A percentile compares a stretch with the other conserved stretches of the same genome.
Evolutionary conservation across 2,888 invertebrate species (phyloP).

Genomic region (Tethea ocularis): DNA sequence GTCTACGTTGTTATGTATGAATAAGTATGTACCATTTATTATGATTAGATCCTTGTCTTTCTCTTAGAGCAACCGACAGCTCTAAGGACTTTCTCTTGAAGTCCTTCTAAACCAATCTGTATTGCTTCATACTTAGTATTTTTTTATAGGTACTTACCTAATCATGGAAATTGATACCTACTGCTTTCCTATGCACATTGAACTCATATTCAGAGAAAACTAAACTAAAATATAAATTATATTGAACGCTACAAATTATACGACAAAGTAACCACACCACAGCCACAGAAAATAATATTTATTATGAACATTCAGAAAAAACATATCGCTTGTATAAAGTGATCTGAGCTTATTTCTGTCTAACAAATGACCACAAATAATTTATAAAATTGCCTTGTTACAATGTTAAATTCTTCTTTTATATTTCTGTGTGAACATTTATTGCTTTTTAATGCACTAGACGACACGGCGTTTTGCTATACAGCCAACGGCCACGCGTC

Average conservation of each 20-base stretch:
- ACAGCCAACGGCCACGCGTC: conserved; percentile 59
- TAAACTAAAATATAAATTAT: too few species aligned
- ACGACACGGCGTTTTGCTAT: conserved; percentile 58
- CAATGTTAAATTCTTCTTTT: conserved; percentile 38
- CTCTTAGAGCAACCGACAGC: too few species aligned
- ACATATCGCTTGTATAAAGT: conserved; percentile 29
- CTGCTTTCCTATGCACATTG: too few species aligned
- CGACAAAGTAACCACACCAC: not conserved
- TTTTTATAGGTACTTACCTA: too few species aligned
- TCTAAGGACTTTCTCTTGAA: too few species aligned
- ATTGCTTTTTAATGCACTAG: conserved; percentile 71
- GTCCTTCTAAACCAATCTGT: too few species aligned
- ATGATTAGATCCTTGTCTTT: not conserved
- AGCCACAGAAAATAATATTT: not conserved
- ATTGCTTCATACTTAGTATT: too few species aligned
- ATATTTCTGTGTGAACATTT: conserved; percentile 56
- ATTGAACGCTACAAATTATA: not conserved
- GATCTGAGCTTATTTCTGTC: conserved; percentile 39
- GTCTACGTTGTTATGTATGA: too few species aligned
- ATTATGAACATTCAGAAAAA: conserved; percentile 14
- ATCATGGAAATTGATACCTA: too few species aligned
- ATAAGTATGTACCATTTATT: too few species aligned
- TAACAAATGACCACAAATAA: conserved; percentile 45
- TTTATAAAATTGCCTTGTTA: conserved; percentile 48
- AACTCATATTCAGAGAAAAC: too few species aligned